Evolutionary conservation across 2,888 invertebrate genomes (phyloP), one percentile per base, ranked within the genome.

Genomic region (Empis livida): DNA sequence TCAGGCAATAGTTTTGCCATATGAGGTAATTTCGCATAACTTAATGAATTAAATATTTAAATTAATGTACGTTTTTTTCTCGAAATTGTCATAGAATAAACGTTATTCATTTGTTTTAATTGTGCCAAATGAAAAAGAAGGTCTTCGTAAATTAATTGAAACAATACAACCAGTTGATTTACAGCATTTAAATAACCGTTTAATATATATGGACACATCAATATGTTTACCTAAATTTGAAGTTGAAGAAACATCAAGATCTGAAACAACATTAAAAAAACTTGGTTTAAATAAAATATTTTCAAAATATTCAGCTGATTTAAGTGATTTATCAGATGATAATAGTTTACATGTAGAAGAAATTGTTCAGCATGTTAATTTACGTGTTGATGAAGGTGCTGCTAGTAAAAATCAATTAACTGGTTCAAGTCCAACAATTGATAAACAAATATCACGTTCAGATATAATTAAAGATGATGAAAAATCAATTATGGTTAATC

Each of bases 1-100:
- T 27, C 74, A 80, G 55, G 78, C 80, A 41, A 67, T 87, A 23
- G 77, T 81, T 56, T 62, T 88, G 47, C 85, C 85, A n/a, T 88
- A 87, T 57, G 75, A 80, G 64, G 85, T 85, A 68, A n/a, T n/a
- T n/a, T n/a, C n/a, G n/a, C n/a, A n/a, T n/a, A n/a, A n/a, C n/a
- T n/a, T n/a, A n/a, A n/a, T n/a, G n/a, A n/a, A n/a, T n/a, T n/a
- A n/a, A n/a, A n/a, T n/a, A n/a, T n/a, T n/a, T n/a, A n/a, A n/a
- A n/a, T n/a, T n/a, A n/a, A n/a, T n/a, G n/a, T n/a, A 40, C 10
- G 13, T 16, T 44, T 30, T 15, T 39, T 48, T 40, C 16, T 11
- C 10, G 30, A 32, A n/a, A n/a, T 43, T n/a, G 43, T 58, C 67
- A 2, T 61, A 79, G 77, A 78, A 78, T 48, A 73, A 70, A 41